A percentile compares a stretch with the other conserved stretches of the same genome.
Evolutionary conservation across 2,113 vertebrate species (phyloP).

Genomic region (Pontoporia blainvillei): DNA sequence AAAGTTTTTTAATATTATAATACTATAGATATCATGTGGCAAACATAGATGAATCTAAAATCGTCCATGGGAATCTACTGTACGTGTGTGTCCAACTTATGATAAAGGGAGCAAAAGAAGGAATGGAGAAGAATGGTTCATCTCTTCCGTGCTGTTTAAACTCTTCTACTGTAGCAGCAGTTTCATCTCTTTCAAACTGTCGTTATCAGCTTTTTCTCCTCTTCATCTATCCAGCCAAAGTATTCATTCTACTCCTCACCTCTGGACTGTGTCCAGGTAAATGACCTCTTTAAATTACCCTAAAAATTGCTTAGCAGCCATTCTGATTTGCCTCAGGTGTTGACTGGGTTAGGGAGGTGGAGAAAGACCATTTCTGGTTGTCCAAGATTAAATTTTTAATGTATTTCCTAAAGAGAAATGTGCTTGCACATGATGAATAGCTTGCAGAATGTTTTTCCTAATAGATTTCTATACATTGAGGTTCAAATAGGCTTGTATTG

Average conservation of each 20-base stretch:
- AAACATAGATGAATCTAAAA: neutral
- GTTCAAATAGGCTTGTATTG: neutral
- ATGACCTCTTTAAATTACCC: neutral
- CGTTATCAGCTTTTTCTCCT: neutral
- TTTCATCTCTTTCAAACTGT: neutral
- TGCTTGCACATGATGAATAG: neutral
- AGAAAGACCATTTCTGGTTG: neutral
- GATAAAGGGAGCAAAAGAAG: neutral
- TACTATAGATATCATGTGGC: neutral
- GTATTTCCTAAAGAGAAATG: neutral
- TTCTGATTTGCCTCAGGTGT: neutral
- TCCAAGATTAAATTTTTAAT: neutral
- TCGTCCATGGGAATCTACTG: neutral
- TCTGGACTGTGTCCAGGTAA: neutral
- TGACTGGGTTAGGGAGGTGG: neutral
- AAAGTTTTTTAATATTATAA: neutral
- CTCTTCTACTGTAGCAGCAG: neutral
- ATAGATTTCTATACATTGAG: neutral
- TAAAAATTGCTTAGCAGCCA: neutral
- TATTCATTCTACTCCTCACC: neutral
- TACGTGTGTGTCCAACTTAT: neutral
- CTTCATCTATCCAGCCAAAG: neutral
- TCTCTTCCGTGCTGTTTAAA: neutral
- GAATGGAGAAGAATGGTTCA: neutral
- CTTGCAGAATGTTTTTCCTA: neutral